Evolutionary conservation across 2,113 vertebrate genomes (phyloP).

Genomic region (Delphinapterus leucas): DNA sequence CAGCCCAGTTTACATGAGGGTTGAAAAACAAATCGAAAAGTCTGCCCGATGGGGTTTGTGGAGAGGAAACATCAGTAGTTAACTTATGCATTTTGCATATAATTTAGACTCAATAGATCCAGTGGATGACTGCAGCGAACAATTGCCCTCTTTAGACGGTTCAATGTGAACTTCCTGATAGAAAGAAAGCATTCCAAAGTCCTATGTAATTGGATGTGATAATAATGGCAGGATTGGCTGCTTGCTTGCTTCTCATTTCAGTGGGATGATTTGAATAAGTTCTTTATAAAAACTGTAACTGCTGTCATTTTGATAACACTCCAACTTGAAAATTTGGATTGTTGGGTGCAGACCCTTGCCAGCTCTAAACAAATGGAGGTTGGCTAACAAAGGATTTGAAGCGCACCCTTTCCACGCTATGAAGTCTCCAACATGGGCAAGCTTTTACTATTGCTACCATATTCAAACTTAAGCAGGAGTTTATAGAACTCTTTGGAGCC

Average conservation of each 20-base stretch:
- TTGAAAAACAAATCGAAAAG: constrained; percentile 61
- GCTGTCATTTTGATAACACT: constrained; percentile 70
- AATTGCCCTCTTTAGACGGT: constrained; percentile 55
- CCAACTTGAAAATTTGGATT: constrained; percentile 68
- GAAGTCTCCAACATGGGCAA: not conserved
- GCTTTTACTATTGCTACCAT: not conserved
- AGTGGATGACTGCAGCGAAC: not conserved
- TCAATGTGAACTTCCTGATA: constrained; percentile 50
- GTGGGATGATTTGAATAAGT: constrained; percentile 67
- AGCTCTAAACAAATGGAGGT: constrained; percentile 59
- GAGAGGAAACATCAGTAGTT: constrained; percentile 53
- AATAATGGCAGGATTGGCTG: constrained; percentile 58
- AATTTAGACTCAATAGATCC: constrained; percentile 58
- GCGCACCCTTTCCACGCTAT: not conserved
- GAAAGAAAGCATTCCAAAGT: constrained; percentile 48
- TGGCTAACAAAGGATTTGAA: constrained; percentile 22
- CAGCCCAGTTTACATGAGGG: constrained; percentile 49
- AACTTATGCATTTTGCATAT: constrained; percentile 60
- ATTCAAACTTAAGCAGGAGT: not conserved
- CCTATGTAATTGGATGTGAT: constrained; percentile 50
- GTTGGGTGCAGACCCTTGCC: constrained; percentile 43
- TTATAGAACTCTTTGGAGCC: not conserved
- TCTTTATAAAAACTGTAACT: constrained; percentile 67
- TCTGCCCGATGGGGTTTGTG: constrained; percentile 11
- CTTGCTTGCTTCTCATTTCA: constrained; percentile 63